phyloP scores from a whole-genome alignment of 2,113 vertebrate genomes.

The Hemibates koningsi region DNA sequence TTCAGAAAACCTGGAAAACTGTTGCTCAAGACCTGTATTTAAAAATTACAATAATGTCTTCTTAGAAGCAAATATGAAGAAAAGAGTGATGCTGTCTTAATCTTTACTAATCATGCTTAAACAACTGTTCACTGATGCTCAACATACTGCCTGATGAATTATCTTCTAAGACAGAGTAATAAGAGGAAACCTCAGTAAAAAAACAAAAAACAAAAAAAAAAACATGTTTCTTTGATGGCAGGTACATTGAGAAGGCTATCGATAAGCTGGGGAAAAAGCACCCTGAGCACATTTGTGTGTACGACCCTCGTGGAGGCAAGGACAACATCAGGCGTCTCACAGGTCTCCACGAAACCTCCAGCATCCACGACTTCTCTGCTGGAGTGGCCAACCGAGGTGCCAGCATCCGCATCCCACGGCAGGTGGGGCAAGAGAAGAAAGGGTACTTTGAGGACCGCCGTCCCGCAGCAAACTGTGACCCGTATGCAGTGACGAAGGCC shows the following conservation, averaged over 20 bases:
- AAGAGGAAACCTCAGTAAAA: not conserved
- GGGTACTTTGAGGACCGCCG: slow-evolving; percentile 80
- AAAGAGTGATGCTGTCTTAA: not conserved
- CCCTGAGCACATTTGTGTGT: slow-evolving; percentile 66
- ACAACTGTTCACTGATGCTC: not conserved
- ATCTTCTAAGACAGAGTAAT: not conserved
- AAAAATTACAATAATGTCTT: not conserved
- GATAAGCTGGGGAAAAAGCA: slow-evolving; percentile 73
- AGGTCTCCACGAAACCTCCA: slow-evolving; percentile 70
- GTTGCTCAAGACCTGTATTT: not conserved
- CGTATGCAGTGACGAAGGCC: slow-evolving; percentile 67
- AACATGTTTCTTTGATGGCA: not conserved
- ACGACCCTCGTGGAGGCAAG: slow-evolving; percentile 68
- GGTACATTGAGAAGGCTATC: slow-evolving; percentile 63
- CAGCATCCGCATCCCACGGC: slow-evolving; percentile 78
- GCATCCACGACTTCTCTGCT: slow-evolving; percentile 69
- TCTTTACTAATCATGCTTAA: not conserved
- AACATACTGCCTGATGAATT: not conserved
- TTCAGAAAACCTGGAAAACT: not conserved
- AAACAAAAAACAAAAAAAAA: rapidly evolving
- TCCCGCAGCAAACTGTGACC: slow-evolving; percentile 78
- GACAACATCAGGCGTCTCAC: slow-evolving; percentile 77
- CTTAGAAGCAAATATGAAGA: not conserved
- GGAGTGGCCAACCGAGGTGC: slow-evolving; percentile 71
- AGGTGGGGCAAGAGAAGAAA: slow-evolving; percentile 63